Conservation (phyloP, 2,113 vertebrate genomes). For the Nematolebias whitei region DNA sequence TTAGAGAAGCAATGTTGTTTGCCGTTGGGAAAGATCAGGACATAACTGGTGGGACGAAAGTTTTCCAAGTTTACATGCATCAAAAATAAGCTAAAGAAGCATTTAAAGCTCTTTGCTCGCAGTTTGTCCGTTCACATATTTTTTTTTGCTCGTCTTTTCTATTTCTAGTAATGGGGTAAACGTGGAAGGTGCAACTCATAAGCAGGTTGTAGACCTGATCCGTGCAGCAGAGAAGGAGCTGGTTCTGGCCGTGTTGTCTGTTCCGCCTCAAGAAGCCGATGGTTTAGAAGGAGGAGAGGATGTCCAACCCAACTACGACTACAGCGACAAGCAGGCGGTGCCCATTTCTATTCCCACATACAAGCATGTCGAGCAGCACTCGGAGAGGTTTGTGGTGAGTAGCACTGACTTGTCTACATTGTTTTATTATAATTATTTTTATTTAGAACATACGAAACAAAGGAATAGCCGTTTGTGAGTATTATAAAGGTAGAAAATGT, state of each 20-base stretch:
- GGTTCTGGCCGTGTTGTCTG: constrained; percentile 91
- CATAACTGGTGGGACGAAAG: too few relatives aligned
- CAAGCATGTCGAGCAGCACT: constrained; percentile 96
- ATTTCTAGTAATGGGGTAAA: constrained; percentile 89
- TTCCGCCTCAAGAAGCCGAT: constrained; percentile 92
- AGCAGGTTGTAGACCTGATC: constrained; percentile 99
- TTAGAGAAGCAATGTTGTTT: too few relatives aligned
- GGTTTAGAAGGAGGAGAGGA: constrained; percentile 92
- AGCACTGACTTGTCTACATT: neutral
- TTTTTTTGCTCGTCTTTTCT: neutral
- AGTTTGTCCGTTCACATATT: neutral
- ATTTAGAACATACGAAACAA: neutral
- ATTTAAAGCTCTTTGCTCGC: neutral
- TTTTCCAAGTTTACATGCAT: too few relatives aligned
- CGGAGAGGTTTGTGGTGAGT: constrained; percentile 97
- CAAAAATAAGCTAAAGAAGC: too few relatives aligned
- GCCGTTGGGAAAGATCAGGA: too few relatives aligned
- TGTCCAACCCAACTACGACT: constrained; percentile 92
- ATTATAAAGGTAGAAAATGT: too few relatives aligned
- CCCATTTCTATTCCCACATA: constrained; percentile 97
- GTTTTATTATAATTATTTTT: neutral
- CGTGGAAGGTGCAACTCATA: constrained; percentile 95
- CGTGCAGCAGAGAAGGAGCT: constrained; percentile 93
- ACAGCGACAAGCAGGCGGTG: constrained; percentile 95
- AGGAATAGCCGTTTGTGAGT: neutral